Conservation (phyloP, 2,888 invertebrate genomes). For the Halocaridina rubra region DNA sequence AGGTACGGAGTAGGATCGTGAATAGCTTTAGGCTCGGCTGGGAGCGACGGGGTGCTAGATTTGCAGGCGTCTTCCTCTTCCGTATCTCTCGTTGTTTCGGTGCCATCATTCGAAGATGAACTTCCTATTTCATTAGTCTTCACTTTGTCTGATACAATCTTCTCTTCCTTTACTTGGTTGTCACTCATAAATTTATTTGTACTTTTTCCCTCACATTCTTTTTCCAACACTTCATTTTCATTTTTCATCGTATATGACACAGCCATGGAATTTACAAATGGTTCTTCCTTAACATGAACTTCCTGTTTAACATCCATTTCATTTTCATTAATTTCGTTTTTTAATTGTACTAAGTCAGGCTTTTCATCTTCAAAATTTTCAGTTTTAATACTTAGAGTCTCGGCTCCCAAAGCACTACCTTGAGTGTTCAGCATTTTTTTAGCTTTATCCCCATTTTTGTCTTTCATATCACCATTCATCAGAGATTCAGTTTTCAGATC, state of each 20-base stretch:
- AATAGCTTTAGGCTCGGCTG: not conserved
- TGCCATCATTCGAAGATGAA: slow-evolving; percentile 6
- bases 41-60: not conserved
- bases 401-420: too few species aligned
- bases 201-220: not conserved
- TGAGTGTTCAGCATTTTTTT: too few species aligned
- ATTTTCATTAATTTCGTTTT: slow-evolving; percentile 1
- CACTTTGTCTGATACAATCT: too few species aligned
- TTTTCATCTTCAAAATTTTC: not conserved
- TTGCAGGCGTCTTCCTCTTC: not conserved
- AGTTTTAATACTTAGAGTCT: too few species aligned
- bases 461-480: slow-evolving; percentile 30
- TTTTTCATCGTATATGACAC: not conserved
- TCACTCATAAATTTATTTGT: not conserved
- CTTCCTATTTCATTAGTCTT: not conserved
- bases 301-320: not conserved
- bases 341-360: not conserved
- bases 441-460: not conserved
- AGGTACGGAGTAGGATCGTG: slow-evolving; percentile 21
- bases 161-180: too few species aligned
- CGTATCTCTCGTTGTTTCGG: not conserved
- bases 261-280: too few species aligned
- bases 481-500: slow-evolving; percentile 50
- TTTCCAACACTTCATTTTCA: not conserved
- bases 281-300: not conserved